phyloP scores from a whole-genome alignment of 2,113 vertebrate genomes.

The Cacatua alba region DNA sequence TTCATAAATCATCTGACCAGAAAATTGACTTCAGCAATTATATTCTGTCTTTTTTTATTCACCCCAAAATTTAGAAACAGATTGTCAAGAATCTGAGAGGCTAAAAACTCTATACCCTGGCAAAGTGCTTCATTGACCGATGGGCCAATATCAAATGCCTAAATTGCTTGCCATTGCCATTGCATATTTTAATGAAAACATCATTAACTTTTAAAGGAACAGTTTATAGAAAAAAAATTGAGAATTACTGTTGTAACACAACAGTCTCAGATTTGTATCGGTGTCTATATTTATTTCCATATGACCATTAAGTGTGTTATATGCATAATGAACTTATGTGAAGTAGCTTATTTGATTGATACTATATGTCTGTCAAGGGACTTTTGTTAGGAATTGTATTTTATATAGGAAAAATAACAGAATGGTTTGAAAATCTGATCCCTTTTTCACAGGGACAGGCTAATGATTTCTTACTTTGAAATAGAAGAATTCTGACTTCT shows the following conservation, averaged over 20 bases:
- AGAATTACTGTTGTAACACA: not conserved
- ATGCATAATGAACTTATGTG: not conserved
- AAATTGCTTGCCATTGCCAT: not conserved
- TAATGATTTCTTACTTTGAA: not conserved
- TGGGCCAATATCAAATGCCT: too few relatives aligned
- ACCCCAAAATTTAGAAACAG: not conserved
- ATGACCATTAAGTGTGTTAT: not conserved
- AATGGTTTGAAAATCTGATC: not conserved
- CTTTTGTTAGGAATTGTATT: not conserved
- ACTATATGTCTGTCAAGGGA: not conserved
- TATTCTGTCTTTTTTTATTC: not conserved
- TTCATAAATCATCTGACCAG: not conserved
- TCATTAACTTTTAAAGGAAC: not conserved
- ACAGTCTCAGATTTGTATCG: not conserved
- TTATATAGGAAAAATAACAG: not conserved
- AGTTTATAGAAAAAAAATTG: not conserved
- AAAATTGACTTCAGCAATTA: not conserved
- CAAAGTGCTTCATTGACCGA: not conserved
- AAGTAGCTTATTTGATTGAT: not conserved
- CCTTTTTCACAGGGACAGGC: not conserved
- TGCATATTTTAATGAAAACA: not conserved
- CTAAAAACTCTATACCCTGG: not conserved
- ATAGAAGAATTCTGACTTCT: not conserved
- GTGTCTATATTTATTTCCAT: not conserved
- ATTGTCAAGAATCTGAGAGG: not conserved